phyloP scores from a whole-genome alignment of 2,888 invertebrate species.

The Scaptomyza polygonia region DNA sequence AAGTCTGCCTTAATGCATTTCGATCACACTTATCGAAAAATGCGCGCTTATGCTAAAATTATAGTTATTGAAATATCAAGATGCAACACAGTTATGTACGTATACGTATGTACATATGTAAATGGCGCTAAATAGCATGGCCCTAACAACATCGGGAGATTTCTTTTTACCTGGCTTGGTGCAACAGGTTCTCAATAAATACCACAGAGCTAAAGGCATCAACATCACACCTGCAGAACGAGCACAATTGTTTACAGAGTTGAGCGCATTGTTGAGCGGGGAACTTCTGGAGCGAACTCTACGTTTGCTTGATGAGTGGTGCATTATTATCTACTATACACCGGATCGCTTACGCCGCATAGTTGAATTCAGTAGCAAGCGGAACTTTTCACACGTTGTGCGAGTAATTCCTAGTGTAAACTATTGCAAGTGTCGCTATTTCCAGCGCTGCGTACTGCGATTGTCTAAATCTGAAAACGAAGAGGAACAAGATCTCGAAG shows the following conservation, averaged over 20 bases:
- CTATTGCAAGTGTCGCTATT: conserved; percentile 89
- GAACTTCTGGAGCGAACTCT: conserved; percentile 86
- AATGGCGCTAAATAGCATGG: conserved; percentile 38
- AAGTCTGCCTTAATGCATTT: background rate
- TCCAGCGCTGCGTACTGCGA: conserved; percentile 86
- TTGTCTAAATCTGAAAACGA: background rate
- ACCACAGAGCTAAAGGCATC: conserved; percentile 8
- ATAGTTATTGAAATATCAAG: conserved; percentile 2
- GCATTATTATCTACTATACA: conserved; percentile 85
- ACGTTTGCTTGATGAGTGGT: conserved; percentile 87
- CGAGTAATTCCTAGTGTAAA: conserved; percentile 88
- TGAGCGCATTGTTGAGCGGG: conserved; percentile 87
- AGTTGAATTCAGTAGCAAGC: conserved; percentile 38
- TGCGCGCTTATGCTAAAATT: conserved; percentile 7
- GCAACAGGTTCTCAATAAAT: conserved; percentile 46
- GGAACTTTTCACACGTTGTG: conserved; percentile 86
- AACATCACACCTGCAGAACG: conserved; percentile 58
- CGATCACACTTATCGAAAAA: conserved; percentile 4
- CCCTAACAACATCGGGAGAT: conserved; percentile 3
- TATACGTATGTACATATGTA: conserved; percentile 6
- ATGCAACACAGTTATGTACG: background rate
- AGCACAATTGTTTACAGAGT: conserved; percentile 85
- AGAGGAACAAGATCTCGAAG: conserved; percentile 46
- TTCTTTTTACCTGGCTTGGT: conserved; percentile 44
- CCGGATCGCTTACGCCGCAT: conserved; percentile 51